Conservation (phyloP, 2,797 vertebrate genomes). For the Vireo griseus region DNA sequence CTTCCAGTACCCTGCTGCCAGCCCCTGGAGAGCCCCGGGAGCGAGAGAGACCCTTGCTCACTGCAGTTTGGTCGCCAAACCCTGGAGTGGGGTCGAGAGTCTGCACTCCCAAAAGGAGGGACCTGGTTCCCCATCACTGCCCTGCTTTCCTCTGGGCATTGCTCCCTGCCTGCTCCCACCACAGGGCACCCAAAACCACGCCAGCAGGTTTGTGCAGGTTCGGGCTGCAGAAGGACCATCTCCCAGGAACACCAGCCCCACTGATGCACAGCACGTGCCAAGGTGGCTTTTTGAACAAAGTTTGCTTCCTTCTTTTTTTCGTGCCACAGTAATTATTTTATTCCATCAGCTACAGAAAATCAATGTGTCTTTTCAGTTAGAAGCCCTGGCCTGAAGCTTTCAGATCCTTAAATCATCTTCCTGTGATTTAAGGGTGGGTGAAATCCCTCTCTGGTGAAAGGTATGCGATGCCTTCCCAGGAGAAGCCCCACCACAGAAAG, state of each 20-base stretch:
- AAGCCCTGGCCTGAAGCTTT: slow-evolving; percentile 24
- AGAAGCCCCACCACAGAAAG: not conserved
- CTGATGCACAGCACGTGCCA: not conserved
- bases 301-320: not conserved
- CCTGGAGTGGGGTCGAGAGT: fast-evolving
- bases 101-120: not conserved
- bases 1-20: not conserved
- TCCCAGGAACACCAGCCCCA: not conserved
- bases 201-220: fast-evolving
- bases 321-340: not conserved
- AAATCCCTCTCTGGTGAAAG: not conserved
- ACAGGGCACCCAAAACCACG: fast-evolving
- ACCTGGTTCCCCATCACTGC: not conserved
- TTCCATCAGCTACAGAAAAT: slow-evolving; percentile 45
- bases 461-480: not conserved
- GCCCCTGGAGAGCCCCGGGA: fast-evolving
- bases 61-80: not conserved
- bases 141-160: not conserved
- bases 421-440: not conserved
- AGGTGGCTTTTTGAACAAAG: slow-evolving; percentile 1
- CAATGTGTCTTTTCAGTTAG: slow-evolving; percentile 29
- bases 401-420: slow-evolving; percentile 41
- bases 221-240: not conserved
- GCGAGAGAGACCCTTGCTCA: fast-evolving
- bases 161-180: not conserved